Evolutionary conservation across 2,113 vertebrate species (phyloP), one percentile per base, ranked within the genome.

Genomic region (Scomber japonicus): DNA sequence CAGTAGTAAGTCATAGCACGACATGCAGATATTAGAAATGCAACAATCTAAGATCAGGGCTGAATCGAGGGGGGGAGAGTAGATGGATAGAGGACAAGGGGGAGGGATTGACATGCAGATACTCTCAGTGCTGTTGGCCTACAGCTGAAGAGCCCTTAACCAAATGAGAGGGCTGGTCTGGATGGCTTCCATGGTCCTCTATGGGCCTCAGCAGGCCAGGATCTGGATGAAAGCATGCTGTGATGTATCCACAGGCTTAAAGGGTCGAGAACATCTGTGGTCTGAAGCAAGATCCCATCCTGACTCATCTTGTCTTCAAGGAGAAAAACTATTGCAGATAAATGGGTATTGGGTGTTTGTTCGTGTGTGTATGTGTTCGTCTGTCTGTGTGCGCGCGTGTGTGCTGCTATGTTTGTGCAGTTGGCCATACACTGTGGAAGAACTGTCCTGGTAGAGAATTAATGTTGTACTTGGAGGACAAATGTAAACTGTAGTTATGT

Each of bases 121-220:
- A 46, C 68, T 82, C 73, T 87, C 78, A 48, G 76, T 81, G 48
- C 81, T 83, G 51, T 78, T 65, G 83, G 69, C 73, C 77, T 84
- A 50, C 24, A 82, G 70, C 78, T 87, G 79, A 84, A 91, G 86
- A 87, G 83, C 86, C 80, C 85, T 91, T 84, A 86, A 83, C 63
- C 85, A 89, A 89, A 89, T 80, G 64, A 84, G 64, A 85, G 78
- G 77, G 81, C 67, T 73, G 57, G 72, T 74, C 16, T 90, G 78
- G 65, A 82, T 75, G 78, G 65, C 73, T 84, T 89, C 80, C 64
- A 71, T 6, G 40, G 74, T 81, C 79, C 83, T 88, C 87, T 71
- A 65, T 65, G 82, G 77, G 75, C 78, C 74, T 83, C 82, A 68
- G 81, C 57, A 60, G 64, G 75, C 62, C 88, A 75, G 60, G 50